Conservation (phyloP, 2,797 vertebrate genomes). For the Amniataba percoides region DNA sequence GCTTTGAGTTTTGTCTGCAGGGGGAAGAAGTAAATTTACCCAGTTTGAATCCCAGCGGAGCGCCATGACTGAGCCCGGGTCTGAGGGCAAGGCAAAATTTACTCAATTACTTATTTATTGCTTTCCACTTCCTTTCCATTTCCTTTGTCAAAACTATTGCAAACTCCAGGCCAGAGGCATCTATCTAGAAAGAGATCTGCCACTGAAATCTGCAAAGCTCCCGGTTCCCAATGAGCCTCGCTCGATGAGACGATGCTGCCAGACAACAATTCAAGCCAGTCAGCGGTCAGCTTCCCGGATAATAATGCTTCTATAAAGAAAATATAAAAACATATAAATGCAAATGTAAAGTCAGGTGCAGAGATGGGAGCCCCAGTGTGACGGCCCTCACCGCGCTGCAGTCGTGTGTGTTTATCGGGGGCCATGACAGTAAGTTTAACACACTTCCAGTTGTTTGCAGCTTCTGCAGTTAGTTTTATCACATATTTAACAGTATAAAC, state of each 20-base stretch:
- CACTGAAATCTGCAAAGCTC: conserved; percentile 29
- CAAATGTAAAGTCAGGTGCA: too few species aligned
- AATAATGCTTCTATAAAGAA: neutral
- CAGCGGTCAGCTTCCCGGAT: neutral
- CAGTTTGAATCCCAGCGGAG: conserved; percentile 30
- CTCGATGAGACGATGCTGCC: conserved; percentile 22
- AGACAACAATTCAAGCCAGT: conserved; percentile 21
- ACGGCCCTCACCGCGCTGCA: too few species aligned
- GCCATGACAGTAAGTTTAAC: too few species aligned
- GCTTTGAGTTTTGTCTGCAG: conserved; percentile 18
- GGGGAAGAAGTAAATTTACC: conserved; percentile 42
- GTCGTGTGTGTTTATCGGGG: too few species aligned
- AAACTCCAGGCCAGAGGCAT: conserved; percentile 20
- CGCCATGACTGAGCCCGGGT: conserved; percentile 9
- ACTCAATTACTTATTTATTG: conserved; percentile 57
- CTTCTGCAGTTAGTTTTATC: too few species aligned
- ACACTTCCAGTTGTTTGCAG: too few species aligned
- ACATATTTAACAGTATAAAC: too few species aligned
- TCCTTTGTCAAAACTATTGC: conserved; percentile 31
- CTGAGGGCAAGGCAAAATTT: conserved; percentile 41
- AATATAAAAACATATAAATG: too few species aligned
- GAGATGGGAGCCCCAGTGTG: too few species aligned
- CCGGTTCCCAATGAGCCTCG: conserved; percentile 5
- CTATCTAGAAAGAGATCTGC: conserved; percentile 36
- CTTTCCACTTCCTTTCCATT: conserved; percentile 48